Conservation (phyloP, 2,888 invertebrate genomes). For the Gisinianus flammeolus region DNA sequence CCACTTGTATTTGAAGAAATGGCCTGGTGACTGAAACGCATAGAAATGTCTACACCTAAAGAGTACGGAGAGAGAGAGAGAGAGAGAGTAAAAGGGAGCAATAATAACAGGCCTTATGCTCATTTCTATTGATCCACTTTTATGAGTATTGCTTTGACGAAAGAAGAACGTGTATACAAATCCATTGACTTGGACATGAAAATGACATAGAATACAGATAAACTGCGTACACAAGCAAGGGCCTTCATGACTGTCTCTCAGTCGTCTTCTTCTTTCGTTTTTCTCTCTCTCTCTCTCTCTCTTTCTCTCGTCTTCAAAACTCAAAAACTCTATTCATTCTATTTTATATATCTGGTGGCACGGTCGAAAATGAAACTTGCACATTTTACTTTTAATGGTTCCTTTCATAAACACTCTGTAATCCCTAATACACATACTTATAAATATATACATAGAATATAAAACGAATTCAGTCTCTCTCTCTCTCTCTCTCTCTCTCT, state of each 20-base stretch:
- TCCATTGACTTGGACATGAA: slow-evolving; percentile 37
- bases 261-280: neutral
- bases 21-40: slow-evolving; percentile 7
- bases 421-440: neutral
- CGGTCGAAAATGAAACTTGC: slow-evolving; percentile 7
- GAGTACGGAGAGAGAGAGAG: neutral
- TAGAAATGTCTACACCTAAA: slow-evolving; percentile 19
- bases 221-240: slow-evolving; percentile 4
- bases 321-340: slow-evolving; percentile 13
- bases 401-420: slow-evolving; percentile 2
- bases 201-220: slow-evolving; percentile 31
- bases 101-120: slow-evolving; percentile 1
- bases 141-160: slow-evolving; percentile 44
- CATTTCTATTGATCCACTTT: slow-evolving; percentile 41
- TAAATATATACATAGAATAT: neutral
- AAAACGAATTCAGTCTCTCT: neutral
- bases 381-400: slow-evolving; percentile 14
- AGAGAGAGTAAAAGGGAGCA: slow-evolving; percentile 6
- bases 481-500: neutral
- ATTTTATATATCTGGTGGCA: slow-evolving; percentile 1
- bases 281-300: neutral
- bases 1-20: slow-evolving; percentile 9
- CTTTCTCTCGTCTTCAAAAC: neutral
- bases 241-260: slow-evolving; percentile 10
- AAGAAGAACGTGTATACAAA: slow-evolving; percentile 44